These are phyloP conservation scores for Clavelina lepadiformis DNA, from an alignment of 23 tunicate species.

Conservation along the genomic window DNA sequence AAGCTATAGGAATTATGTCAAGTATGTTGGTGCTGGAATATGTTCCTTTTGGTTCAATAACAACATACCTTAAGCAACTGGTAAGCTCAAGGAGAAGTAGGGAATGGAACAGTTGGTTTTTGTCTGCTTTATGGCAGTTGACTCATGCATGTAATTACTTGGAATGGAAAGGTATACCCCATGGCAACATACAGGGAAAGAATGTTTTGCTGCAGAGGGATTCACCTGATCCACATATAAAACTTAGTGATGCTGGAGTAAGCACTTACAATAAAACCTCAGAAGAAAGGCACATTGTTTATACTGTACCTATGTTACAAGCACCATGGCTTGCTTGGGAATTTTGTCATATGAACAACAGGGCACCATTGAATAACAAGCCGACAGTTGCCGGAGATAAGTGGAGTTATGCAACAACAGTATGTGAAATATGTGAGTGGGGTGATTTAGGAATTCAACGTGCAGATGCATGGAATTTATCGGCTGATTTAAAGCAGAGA, in stretches of 20 bases:
- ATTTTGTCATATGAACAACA: constrained; percentile 14
- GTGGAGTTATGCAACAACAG: constrained; percentile 55
- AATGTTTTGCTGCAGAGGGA: constrained; percentile 22
- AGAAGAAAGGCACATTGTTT: not conserved
- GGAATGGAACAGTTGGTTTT: constrained; percentile 9
- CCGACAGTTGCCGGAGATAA: constrained; percentile 31
- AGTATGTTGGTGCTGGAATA: constrained; percentile 26
- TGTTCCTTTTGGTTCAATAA: constrained; percentile 20
- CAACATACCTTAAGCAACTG: constrained; percentile 3
- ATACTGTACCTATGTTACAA: constrained; percentile 12
- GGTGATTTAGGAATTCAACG: not conserved
- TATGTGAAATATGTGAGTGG: constrained; percentile 33
- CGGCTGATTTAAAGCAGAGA: not conserved
- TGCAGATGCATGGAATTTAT: constrained; percentile 2
- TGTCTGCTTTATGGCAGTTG: constrained; percentile 34
- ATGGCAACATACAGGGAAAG: constrained; percentile 33
- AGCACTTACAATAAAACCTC: not conserved
- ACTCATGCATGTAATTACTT: constrained; percentile 39
- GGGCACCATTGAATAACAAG: not conserved
- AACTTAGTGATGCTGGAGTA: constrained; percentile 44
- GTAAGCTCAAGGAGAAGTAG: not conserved
- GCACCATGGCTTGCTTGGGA: constrained; percentile 57
- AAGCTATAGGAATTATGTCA: constrained; percentile 21
- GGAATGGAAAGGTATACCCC: constrained; percentile 27
- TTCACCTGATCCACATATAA: constrained; percentile 35